These are phyloP conservation scores for Dynastes maya DNA, from an alignment of 2,888 invertebrate species.

Conservation along the genomic window DNA sequence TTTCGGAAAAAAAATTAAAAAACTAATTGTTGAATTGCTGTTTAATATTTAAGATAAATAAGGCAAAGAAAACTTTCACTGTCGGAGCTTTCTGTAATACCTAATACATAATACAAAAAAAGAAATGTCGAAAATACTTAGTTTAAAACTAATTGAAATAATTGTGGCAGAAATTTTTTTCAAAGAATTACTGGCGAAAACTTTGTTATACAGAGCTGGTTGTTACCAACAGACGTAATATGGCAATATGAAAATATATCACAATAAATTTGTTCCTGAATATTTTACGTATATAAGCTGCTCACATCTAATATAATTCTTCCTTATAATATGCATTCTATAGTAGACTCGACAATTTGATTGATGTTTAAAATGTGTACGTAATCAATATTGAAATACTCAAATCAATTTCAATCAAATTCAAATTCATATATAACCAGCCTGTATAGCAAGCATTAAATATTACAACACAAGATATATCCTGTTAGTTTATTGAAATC, in stretches of 20 bases:
- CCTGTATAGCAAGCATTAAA: slow-evolving; percentile 12
- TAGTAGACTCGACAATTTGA: neutral
- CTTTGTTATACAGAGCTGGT: slow-evolving; percentile 18
- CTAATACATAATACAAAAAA: neutral
- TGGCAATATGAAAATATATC: slow-evolving; percentile 4
- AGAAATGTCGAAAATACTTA: neutral
- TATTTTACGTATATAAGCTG: neutral
- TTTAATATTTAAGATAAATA: slow-evolving; percentile 20
- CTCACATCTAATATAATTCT: neutral
- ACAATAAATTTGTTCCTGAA: neutral
- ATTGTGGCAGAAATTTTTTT: slow-evolving; percentile 5
- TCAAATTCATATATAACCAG: slow-evolving; percentile 1
- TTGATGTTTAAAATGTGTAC: neutral
- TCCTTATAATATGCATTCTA: neutral
- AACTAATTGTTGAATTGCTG: slow-evolving; percentile 22
- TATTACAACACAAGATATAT: slow-evolving; percentile 4
- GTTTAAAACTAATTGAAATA: neutral
- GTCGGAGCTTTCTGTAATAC: slow-evolving; percentile 13
- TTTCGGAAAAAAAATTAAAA: slow-evolving; percentile 10
- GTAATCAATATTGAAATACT: too few species aligned
- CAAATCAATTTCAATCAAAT: neutral
- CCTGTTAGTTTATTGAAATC: slow-evolving; percentile 36
- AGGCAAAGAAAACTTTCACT: neutral
- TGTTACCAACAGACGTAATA: neutral
- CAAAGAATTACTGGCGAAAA: neutral